Percentiles rank a stretch among this genome's conserved stretches.
Evolutionary conservation across 2,113 vertebrate species (phyloP).

Genomic region (Felis catus): F.catus_Fca126_mat1.0 CM031412.1:94106501-94107000

Average conservation of each 20-base stretch:
- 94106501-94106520: not conserved
- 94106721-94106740: not conserved
- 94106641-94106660: slow-evolving; percentile 10
- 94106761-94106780: not conserved
- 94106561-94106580: not conserved
- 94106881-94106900: not conserved
- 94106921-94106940: not conserved
- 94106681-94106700: not conserved
- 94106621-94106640: slow-evolving; percentile 16
- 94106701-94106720: slow-evolving; percentile 16
- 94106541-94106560: not conserved
- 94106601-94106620: not conserved
- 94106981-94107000: not conserved
- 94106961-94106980: not conserved
- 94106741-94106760: not conserved
- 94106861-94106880: not conserved
- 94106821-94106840: not conserved
- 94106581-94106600: not conserved
- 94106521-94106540: not conserved
- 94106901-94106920: not conserved
- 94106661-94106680: not conserved
- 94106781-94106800: not conserved
- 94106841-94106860: not conserved
- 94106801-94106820: not conserved
- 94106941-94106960: not conserved